phyloP scores from a whole-genome alignment of 2,113 vertebrate genomes.

The Colaptes auratus region DNA sequence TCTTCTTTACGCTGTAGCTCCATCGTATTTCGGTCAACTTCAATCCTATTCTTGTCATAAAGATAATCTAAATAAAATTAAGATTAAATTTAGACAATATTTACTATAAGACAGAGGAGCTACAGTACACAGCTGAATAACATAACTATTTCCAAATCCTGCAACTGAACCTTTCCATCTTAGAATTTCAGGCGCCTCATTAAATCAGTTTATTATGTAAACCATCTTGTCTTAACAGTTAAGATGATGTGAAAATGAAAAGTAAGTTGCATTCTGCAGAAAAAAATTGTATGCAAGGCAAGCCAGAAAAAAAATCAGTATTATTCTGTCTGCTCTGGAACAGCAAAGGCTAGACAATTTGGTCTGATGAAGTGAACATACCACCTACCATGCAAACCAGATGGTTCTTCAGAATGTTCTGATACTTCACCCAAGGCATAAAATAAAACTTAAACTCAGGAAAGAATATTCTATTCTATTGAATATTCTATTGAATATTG shows the following conservation, averaged over 20 bases:
- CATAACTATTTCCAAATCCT: not conserved
- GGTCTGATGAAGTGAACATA: not conserved
- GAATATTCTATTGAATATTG: no score
- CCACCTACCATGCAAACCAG: no score
- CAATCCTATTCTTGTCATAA: conserved; percentile 71
- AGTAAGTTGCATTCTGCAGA: not conserved
- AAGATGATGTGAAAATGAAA: not conserved
- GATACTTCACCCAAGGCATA: no score
- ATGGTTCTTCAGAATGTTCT: no score
- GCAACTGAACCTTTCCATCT: not conserved
- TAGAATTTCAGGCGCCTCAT: not conserved
- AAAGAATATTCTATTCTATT: no score
- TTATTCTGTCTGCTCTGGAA: not conserved
- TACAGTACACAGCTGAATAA: not conserved
- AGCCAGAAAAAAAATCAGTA: not conserved
- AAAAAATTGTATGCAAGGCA: not conserved
- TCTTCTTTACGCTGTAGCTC: conserved; percentile 77
- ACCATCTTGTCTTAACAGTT: not conserved
- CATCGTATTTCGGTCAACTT: conserved; percentile 75
- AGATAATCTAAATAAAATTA: conserved; percentile 74
- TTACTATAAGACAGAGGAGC: not conserved
- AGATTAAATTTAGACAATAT: not conserved
- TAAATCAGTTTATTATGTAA: not conserved
- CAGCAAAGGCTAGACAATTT: not conserved
- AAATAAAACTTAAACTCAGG: no score